Conservation (phyloP, 1,140 invertebrate species). For the Plectrocnemia conspersa region DNA sequence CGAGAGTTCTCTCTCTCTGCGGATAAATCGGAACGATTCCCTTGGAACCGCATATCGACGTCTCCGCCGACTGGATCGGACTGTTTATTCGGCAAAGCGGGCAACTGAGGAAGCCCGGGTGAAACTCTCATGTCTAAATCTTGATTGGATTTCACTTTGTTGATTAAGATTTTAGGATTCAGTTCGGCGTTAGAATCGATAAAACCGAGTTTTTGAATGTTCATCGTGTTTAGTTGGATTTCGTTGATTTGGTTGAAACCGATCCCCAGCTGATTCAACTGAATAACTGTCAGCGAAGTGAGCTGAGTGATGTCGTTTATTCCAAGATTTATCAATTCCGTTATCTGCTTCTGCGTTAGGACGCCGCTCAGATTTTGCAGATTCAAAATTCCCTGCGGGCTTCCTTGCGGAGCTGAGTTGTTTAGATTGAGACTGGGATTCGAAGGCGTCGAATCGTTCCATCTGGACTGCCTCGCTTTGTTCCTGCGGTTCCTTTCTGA, state of each 20-base stretch:
- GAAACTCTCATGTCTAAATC: constrained; percentile 50
- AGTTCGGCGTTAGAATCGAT: constrained; percentile 40
- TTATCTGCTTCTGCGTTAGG: constrained; percentile 52
- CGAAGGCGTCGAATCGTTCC: constrained; percentile 47
- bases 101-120: constrained; percentile 38
- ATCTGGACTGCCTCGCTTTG: constrained; percentile 58
- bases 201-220: constrained; percentile 52
- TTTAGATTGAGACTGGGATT: constrained; percentile 6
- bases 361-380: constrained; percentile 55
- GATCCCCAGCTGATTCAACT: constrained; percentile 55
- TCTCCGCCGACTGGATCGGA: constrained; percentile 46
- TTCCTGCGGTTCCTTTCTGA: constrained; percentile 47
- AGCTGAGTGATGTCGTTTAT: constrained; percentile 56
- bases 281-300: constrained; percentile 53
- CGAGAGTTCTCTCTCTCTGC: constrained; percentile 36
- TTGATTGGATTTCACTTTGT: constrained; percentile 35
- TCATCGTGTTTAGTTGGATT: constrained; percentile 56
- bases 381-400: constrained; percentile 45
- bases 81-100: neutral
- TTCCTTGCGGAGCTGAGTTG: constrained; percentile 24
- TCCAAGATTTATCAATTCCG: constrained; percentile 53
- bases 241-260: constrained; percentile 55
- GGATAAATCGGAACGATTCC: constrained; percentile 33
- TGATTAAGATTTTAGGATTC: constrained; percentile 16
- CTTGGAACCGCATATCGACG: constrained; percentile 53